A percentile compares a stretch with the other conserved stretches of the same genome.
phyloP scores from a whole-genome alignment of 2,113 vertebrate genomes.

The Phalacrocorax aristotelis region DNA sequence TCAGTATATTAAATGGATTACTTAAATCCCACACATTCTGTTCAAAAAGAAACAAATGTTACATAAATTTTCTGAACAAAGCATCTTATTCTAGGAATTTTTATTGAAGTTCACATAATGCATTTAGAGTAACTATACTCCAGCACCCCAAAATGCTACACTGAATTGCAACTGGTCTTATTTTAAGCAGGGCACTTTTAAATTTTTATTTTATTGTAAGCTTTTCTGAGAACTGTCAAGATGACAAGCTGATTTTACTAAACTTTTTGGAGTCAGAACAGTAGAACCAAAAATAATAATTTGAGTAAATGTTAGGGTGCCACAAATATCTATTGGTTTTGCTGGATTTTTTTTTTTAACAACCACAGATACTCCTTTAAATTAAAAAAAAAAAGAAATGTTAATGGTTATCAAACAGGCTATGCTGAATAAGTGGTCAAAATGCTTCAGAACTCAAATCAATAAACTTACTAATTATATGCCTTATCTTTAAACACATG shows the following conservation, averaged over 20 bases:
- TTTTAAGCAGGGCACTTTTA: neutral
- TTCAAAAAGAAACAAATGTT: slow-evolving; percentile 17
- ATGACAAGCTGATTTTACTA: neutral
- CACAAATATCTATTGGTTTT: neutral
- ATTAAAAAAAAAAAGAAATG: neutral
- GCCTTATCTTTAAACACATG: neutral
- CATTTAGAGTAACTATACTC: neutral
- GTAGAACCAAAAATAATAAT: neutral
- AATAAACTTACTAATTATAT: neutral
- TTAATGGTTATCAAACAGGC: rapidly evolving
- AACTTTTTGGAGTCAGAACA: neutral
- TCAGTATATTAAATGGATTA: neutral
- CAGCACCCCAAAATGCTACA: neutral
- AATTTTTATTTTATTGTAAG: neutral
- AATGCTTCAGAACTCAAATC: neutral
- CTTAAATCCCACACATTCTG: neutral
- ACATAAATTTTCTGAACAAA: slow-evolving; percentile 27
- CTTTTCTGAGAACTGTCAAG: neutral
- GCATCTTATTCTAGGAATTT: neutral
- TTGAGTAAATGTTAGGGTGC: neutral
- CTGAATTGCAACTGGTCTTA: neutral
- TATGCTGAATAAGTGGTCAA: neutral
- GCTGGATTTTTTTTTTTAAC: neutral
- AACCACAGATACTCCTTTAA: neutral
- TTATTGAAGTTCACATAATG: neutral